phyloP scores from a whole-genome alignment of 2,888 invertebrate genomes.

The Nezara viridula region DNA sequence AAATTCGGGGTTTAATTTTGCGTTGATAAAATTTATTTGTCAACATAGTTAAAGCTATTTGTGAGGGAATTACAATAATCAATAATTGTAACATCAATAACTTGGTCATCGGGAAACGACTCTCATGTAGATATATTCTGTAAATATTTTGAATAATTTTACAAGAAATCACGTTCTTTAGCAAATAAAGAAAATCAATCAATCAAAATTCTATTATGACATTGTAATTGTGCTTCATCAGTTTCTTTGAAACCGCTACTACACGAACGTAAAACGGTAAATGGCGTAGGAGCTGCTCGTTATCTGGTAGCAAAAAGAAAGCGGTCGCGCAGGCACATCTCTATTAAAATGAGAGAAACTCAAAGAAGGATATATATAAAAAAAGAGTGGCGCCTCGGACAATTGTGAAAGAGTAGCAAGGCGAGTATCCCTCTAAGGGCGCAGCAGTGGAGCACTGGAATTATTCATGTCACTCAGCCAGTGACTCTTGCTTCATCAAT shows the following conservation, averaged over 20 bases:
- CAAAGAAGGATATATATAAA: not conserved
- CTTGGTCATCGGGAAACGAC: too few species aligned
- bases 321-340: not conserved
- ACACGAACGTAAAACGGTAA: not conserved
- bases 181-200: too few species aligned
- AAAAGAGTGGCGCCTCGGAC: slow-evolving; percentile 6
- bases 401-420: slow-evolving; percentile 8
- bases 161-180: too few species aligned
- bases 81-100: too few species aligned
- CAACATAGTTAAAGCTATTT: too few species aligned
- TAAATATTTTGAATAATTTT: too few species aligned
- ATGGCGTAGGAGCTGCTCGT: not conserved
- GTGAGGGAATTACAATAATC: too few species aligned
- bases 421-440: not conserved
- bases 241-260: not conserved
- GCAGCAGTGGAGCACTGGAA: not conserved
- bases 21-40: too few species aligned
- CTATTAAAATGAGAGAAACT: slow-evolving; percentile 38
- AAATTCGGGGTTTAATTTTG: too few species aligned
- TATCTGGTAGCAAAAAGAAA: not conserved
- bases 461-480: slow-evolving; percentile 44
- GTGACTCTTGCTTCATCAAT: slow-evolving; percentile 16
- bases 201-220: too few species aligned
- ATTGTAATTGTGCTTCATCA: not conserved
- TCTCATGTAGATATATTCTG: too few species aligned